Base-by-base conservation (phyloP, 1,140 invertebrate species). In the Meloidogyne hapla region DNA sequence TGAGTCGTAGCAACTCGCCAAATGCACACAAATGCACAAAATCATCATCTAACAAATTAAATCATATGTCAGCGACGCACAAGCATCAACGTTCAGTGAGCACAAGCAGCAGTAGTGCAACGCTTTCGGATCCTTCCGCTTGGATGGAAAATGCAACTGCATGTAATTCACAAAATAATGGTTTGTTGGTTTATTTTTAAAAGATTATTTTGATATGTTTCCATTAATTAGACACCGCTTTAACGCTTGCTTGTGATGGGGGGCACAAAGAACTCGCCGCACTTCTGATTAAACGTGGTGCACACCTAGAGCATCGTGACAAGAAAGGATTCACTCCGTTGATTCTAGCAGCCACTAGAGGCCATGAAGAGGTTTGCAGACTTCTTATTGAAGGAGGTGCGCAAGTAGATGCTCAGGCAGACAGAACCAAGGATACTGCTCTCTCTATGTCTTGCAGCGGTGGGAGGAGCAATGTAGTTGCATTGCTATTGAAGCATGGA, bases 271-370 rank as follows among this genome's bases (percentile, higher is more conserved):
- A 91, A 74, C 94, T 94, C 83, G 93, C 94, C 12, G 62, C 62
- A n/a, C 69, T 82, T 18, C 83, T 78, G 38, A 94, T 97, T 21
- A 89, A 96, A 79, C 91, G 94, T 78, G 94, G 94, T 28, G 95
- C 95, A 18, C 93, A 98, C 94, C 98, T 87, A 93, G 92, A 99
- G 89, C 96, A 99, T 89, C 90, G 95, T 6, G 96, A 99, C 87
- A 99, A 99, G 88, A 99, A 99, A 87, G 96, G 96, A 40, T 98
- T 98, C 87, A 98, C 96, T 0, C 96, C 96, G 3, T 89, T 99
- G 4, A 98, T 98, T 81, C 89, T 99, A 77, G 95, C 96, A 40
- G 95, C 96, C 13, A 98, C 95, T 13, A 95, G 94, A 42, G 96
- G 96, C 13, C 95, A 98, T 89, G 93, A 95, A 76, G 95, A 95